These are phyloP conservation scores for Smutsia gigantea DNA, from an alignment of 2,797 vertebrate genomes.

Conservation along the genomic window DNA sequence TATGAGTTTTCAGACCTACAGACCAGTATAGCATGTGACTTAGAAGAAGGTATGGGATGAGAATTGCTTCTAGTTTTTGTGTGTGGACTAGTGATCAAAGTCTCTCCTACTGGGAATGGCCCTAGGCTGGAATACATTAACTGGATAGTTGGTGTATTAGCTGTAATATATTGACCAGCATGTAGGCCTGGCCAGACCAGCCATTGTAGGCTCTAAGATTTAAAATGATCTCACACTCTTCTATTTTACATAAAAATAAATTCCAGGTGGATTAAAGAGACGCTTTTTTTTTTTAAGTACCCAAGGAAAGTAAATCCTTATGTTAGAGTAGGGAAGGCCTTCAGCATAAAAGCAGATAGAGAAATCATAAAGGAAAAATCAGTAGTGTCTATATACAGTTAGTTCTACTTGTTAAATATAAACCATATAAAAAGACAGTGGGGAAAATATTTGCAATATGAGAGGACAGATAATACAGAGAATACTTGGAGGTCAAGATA, in stretches of 20 bases:
- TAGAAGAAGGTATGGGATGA: neutral
- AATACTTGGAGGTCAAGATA: constrained; percentile 13
- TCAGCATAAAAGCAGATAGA: constrained; percentile 8
- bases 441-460: neutral
- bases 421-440: neutral
- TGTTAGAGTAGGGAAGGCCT: neutral
- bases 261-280: neutral
- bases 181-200: neutral
- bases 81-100: constrained; percentile 13
- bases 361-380: constrained; percentile 19
- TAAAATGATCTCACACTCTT: constrained; percentile 24
- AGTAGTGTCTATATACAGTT: neutral
- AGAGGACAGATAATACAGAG: neutral
- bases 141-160: constrained; percentile 12
- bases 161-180: constrained; percentile 64
- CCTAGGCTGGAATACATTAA: constrained; percentile 60
- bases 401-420: constrained; percentile 19
- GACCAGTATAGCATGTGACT: neutral
- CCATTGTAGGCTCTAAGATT: neutral
- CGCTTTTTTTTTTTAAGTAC: neutral
- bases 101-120: neutral
- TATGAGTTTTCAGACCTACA: neutral
- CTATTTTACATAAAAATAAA: neutral
- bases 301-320: constrained; percentile 12
- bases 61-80: neutral